Base-by-base conservation (phyloP, 2,797 vertebrate genomes). In the Pseudopleuronectes americanus region DNA sequence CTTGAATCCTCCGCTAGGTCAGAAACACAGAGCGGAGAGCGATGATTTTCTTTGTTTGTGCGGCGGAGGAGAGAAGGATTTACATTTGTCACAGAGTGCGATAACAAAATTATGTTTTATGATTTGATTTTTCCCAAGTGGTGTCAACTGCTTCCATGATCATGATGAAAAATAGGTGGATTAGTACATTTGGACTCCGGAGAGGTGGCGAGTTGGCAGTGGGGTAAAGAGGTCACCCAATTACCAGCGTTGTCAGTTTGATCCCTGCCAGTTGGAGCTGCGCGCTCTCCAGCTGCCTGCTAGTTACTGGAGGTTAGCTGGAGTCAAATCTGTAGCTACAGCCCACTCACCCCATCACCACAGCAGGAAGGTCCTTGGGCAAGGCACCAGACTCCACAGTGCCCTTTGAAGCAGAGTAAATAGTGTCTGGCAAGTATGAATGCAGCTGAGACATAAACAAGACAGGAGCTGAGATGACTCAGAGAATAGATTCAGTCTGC, bases 51-150 rank as follows among this genome's bases (percentile, higher is more conserved):
- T 77, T 71, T 85, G 70, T 87, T 83, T 79, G 67, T 62, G 73
- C 65, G 63, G 74, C 51, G 47, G 23, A 28, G 9, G 22, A 19
- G 26, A 55, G 55, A 65, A 49, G 38, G 78, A 82, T 87, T 87
- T 84, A 81, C 72, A 88, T 89, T 80, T 78, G 77, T 85, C 74
- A 83, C 64, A 71, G 17, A 65, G 33, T 47, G 17, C 43, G 24
- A 77, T 74, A 85, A 84, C 78, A 71, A 75, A 58, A 80, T 83
- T 81, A 84, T 74, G 43, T 60, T 84, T 82, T 61, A 65, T 80
- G 81, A 87, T 87, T 79, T 54, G 56, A 73, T 84, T 82, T 77
- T 36, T 64, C 56, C 73, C 53, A 81, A 80, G 63, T 64, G 63
- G 24, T 74, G 83, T 85, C 80, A 81, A 74, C 69, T 19, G 23